These are phyloP conservation scores for Bettongia penicillata DNA, from an alignment of 2,113 vertebrate genomes.

Conservation along the genomic window DNA sequence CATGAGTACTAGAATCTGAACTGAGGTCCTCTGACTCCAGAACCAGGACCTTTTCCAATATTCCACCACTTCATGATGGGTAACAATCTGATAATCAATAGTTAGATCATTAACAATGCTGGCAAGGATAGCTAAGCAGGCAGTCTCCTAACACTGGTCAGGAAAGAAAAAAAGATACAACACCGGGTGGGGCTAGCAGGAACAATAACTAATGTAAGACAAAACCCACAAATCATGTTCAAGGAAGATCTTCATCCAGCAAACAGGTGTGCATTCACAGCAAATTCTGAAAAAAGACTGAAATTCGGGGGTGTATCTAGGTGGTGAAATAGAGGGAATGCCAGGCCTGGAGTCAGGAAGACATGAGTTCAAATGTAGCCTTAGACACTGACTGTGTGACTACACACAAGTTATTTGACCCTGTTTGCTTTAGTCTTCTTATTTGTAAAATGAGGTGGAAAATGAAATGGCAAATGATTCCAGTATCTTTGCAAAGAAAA, in stretches of 20 bases:
- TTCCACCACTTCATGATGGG: not conserved
- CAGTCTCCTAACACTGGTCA: not conserved
- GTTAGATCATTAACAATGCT: not conserved
- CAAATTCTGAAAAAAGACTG: not conserved
- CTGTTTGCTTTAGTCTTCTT: not conserved
- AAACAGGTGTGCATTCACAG: not conserved
- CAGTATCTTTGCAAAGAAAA: not conserved
- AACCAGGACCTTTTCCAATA: not conserved
- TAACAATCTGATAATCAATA: not conserved
- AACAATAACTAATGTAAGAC: not conserved
- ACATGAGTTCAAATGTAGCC: not conserved
- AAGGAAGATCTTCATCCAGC: not conserved
- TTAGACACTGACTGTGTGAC: not conserved
- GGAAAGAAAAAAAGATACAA: not conserved
- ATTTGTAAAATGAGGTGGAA: not conserved
- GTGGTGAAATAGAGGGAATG: not conserved
- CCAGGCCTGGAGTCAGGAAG: not conserved
- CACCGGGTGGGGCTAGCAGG: not conserved
- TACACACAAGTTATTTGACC: not conserved
- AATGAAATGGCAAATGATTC: not conserved
- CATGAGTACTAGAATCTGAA: not conserved
- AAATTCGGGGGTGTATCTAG: not conserved
- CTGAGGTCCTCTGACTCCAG: not conserved
- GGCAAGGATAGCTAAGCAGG: not conserved
- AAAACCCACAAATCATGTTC: not conserved